Evolutionary conservation across 2,888 invertebrate genomes (phyloP).

Genomic region (Leptopterna dolabrata): DNA sequence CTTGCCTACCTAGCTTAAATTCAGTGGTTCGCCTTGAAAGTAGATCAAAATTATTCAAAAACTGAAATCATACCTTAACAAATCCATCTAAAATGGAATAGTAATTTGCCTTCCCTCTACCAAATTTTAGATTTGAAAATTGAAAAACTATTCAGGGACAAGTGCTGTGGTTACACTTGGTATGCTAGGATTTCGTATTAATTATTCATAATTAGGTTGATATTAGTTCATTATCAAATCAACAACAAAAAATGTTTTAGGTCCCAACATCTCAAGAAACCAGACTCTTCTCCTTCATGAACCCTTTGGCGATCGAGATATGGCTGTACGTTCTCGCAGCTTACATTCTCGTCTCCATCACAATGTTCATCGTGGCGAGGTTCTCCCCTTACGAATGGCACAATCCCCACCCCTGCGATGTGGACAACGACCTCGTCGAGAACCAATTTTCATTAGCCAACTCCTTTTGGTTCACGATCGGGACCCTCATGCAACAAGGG

Average conservation of each 20-base stretch:
- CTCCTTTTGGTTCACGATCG: conserved; percentile 89
- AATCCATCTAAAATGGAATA: too few species aligned
- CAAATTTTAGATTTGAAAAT: too few species aligned
- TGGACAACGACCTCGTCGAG: conserved; percentile 73
- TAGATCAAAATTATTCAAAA: too few species aligned
- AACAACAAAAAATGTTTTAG: conserved; percentile 67
- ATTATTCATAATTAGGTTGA: too few species aligned
- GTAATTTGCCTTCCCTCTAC: too few species aligned
- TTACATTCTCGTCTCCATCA: conserved; percentile 81
- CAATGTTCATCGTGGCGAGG: conserved; percentile 83
- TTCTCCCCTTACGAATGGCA: conserved; percentile 86
- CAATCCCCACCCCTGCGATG: conserved; percentile 76
- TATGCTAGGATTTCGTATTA: too few species aligned
- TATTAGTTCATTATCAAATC: too few species aligned
- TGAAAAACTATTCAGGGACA: too few species aligned
- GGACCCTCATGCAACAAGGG: conserved; percentile 89
- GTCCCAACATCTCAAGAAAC: conserved; percentile 78
- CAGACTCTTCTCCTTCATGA: conserved; percentile 86
- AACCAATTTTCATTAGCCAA: conserved; percentile 87
- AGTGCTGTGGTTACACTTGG: too few species aligned
- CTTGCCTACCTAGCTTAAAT: too few species aligned
- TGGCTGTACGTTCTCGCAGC: conserved; percentile 87
- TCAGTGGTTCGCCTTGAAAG: too few species aligned
- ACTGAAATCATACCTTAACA: too few species aligned
- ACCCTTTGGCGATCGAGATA: conserved; percentile 85